Percentiles rank a stretch among this genome's conserved stretches.
Conservation (phyloP, 2,113 vertebrate species). For the Psittacara wagleri region DNA sequence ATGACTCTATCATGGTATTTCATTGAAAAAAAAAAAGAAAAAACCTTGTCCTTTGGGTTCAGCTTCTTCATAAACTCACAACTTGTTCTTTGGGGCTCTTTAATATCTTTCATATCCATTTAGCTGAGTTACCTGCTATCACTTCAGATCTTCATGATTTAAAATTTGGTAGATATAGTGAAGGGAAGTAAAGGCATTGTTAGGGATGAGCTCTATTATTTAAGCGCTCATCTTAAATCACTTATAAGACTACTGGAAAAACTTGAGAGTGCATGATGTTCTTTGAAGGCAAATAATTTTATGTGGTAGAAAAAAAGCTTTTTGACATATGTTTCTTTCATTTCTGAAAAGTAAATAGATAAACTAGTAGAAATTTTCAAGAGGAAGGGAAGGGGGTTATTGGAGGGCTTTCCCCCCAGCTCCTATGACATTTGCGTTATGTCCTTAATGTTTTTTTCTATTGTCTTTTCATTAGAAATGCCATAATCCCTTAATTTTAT, state of each 20-base stretch:
- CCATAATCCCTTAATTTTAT: neutral
- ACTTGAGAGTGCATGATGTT: neutral
- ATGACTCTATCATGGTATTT: neutral
- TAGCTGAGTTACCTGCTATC: neutral
- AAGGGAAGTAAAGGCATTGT: neutral
- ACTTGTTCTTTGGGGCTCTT: neutral
- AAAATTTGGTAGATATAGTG: neutral
- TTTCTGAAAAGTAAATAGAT: neutral
- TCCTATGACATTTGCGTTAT: neutral
- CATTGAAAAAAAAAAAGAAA: neutral
- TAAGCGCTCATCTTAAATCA: neutral
- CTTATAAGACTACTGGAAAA: neutral
- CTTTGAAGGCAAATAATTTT: neutral
- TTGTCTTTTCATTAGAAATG: neutral
- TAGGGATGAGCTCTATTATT: neutral
- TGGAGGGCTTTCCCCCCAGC: neutral
- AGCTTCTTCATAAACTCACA: neutral
- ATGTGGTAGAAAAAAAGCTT: neutral
- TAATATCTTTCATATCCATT: neutral
- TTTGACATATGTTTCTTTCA: neutral
- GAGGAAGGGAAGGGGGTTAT: accelerated
- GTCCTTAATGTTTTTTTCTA: neutral
- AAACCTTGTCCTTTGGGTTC: neutral
- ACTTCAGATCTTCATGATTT: neutral
- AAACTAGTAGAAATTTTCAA: neutral